Conservation (phyloP, 2,888 invertebrate genomes). For the Maniola hyperantus region DNA sequence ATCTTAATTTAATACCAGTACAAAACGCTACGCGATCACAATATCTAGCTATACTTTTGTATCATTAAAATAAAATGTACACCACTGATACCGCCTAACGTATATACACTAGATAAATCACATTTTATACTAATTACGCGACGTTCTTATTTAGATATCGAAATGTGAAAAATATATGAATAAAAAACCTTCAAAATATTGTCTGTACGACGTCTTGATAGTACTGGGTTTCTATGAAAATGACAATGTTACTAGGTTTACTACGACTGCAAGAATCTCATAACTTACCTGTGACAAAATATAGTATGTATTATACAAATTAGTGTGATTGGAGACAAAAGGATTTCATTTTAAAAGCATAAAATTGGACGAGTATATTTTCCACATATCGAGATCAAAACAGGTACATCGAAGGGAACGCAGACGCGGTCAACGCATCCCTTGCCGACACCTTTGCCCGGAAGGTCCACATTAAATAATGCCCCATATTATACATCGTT, state of each 20-base stretch:
- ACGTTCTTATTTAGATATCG: constrained; percentile 3
- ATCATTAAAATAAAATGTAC: constrained; percentile 76
- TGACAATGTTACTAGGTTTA: not conserved
- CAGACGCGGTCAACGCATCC: constrained; percentile 21
- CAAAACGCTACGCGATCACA: constrained; percentile 80
- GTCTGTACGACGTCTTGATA: not conserved
- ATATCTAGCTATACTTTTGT: constrained; percentile 69
- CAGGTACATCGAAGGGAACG: constrained; percentile 11
- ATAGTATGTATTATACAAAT: no score
- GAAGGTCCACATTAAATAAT: constrained; percentile 31
- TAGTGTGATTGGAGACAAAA: not conserved
- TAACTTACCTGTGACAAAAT: not conserved
- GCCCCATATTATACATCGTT: constrained; percentile 12
- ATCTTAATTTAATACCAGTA: constrained; percentile 63
- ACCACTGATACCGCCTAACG: constrained; percentile 71
- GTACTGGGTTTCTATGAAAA: not conserved
- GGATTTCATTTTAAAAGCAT: no score
- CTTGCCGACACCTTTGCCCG: constrained; percentile 35
- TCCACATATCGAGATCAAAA: constrained; percentile 17
- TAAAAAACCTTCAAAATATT: not conserved
- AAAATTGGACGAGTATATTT: not conserved
- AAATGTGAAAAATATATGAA: not conserved
- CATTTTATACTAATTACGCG: constrained; percentile 62
- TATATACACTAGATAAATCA: constrained; percentile 80
- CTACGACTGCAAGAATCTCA: not conserved